Percentiles rank a stretch among this genome's conserved stretches.
Conservation (phyloP, 2,888 invertebrate genomes). For the Blera fallax region DNA sequence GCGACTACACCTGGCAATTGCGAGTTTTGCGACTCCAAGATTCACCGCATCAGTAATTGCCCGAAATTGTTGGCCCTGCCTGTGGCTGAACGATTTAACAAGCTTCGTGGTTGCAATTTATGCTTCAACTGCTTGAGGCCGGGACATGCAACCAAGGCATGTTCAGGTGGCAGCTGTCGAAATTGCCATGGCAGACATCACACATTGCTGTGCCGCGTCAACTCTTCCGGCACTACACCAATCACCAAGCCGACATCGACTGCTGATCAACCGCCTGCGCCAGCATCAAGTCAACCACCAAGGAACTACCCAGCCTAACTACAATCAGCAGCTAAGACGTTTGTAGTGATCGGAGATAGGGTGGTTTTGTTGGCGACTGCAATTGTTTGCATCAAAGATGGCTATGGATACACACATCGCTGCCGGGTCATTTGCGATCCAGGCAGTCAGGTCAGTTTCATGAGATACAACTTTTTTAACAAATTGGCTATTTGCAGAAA, state of each 20-base stretch:
- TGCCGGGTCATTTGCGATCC: constrained; percentile 24
- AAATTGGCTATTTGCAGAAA: constrained; percentile 31
- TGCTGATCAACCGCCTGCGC: not conserved
- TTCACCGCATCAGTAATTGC: constrained; percentile 9
- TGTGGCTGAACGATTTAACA: constrained; percentile 28
- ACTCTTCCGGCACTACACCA: not conserved
- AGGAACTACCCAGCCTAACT: not conserved
- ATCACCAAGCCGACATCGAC: not conserved
- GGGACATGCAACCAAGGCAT: constrained; percentile 16
- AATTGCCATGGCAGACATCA: constrained; percentile 30
- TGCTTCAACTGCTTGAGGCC: constrained; percentile 25
- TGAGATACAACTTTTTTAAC: constrained; percentile 9
- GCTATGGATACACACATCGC: constrained; percentile 4
- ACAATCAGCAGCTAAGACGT: not conserved
- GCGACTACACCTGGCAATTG: constrained; percentile 18
- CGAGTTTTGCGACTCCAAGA: constrained; percentile 11
- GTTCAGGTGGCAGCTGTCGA: constrained; percentile 15
- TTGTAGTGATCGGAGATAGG: constrained; percentile 10
- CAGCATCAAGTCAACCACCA: not conserved
- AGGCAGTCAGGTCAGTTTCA: constrained; percentile 18
- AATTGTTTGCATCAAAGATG: constrained; percentile 1
- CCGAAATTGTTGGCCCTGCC: not conserved
- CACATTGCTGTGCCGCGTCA: not conserved
- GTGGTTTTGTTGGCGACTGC: constrained; percentile 15
- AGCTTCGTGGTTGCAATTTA: constrained; percentile 3